Evolutionary conservation across 2,113 vertebrate genomes (phyloP).

Genomic region (Phyllostomus discolor): DNA sequence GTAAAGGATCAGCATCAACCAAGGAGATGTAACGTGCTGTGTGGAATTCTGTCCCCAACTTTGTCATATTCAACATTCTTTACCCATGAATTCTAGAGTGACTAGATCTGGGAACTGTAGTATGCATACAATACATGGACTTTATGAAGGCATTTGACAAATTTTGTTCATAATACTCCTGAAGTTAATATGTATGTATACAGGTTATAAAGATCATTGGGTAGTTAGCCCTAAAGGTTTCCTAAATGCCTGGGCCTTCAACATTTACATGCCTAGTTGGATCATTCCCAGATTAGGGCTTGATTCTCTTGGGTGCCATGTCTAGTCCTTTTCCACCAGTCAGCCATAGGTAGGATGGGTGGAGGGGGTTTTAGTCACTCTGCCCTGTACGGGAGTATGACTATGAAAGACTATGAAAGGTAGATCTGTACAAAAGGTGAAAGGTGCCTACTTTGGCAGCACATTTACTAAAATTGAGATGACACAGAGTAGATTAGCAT

Average conservation of each 20-base stretch:
- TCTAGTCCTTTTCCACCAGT: background rate
- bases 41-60: background rate
- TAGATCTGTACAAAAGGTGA: background rate
- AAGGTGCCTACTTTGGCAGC: too few relatives aligned
- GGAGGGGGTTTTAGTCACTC: background rate
- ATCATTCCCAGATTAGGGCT: background rate
- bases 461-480: too few relatives aligned
- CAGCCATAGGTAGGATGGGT: background rate
- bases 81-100: background rate
- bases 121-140: background rate
- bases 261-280: background rate
- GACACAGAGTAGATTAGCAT: too few relatives aligned
- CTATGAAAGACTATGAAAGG: background rate
- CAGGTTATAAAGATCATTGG: background rate
- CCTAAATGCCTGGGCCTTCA: background rate
- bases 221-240: background rate
- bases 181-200: background rate
- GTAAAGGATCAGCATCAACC: background rate
- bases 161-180: background rate
- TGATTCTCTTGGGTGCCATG: background rate
- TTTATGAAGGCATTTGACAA: background rate
- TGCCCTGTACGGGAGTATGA: background rate
- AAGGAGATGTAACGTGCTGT: background rate
- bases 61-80: background rate
- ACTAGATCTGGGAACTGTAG: background rate